Base-by-base conservation (phyloP, 2,888 invertebrate genomes). In the Ormyrus labotus region DNA sequence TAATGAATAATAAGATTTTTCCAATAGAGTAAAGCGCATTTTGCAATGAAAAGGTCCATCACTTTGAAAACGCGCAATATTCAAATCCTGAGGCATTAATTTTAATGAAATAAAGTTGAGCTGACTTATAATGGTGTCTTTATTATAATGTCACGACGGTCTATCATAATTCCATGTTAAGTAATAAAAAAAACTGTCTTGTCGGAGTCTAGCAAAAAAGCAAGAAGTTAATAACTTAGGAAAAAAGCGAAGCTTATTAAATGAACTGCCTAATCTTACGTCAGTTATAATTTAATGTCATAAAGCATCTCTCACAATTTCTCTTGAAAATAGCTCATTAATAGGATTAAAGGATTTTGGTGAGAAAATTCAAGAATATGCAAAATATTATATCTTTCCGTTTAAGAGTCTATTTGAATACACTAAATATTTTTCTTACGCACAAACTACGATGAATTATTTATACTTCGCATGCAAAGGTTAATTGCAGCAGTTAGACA, bases 161-260 rank as follows among this genome's bases (percentile, higher is more conserved):
- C 57, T 58, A 34, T 34, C 34, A 34, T 34, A 34, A 34, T 34
- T 34, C 34, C 34, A 34, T 4, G 34, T 34, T 34, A 34, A 71
- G 50, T 51, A 55, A 70, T 58, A 71, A 19, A 48, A 70, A 70
- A 70, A 70, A 70, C 70, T 70, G 48, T 55, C 65, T 48, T 48
- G 45, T 9, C 45, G 10, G 57, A 7, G 13, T 47, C 45, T 67
- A 9, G 13, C 3, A 65, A 50, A 13, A 19, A 10, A 7, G 19
- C 9, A 45, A 10, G 55, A 55, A 48, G 34, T 68, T 68, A 50
- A 55, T 68, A 55, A 67, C 11, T 7, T 48, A 13, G 19, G n/a
- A 19, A 10, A n/a, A 7, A 11, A 58, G 58, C 45, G 47, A 11
- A 63, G 45, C 9, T 50, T 53, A 13, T 1, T 53, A 34, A 19